These are phyloP conservation scores for Pseudorhombus dupliciocellatus DNA, from an alignment of 2,113 vertebrate species.

Conservation along the genomic window DNA sequence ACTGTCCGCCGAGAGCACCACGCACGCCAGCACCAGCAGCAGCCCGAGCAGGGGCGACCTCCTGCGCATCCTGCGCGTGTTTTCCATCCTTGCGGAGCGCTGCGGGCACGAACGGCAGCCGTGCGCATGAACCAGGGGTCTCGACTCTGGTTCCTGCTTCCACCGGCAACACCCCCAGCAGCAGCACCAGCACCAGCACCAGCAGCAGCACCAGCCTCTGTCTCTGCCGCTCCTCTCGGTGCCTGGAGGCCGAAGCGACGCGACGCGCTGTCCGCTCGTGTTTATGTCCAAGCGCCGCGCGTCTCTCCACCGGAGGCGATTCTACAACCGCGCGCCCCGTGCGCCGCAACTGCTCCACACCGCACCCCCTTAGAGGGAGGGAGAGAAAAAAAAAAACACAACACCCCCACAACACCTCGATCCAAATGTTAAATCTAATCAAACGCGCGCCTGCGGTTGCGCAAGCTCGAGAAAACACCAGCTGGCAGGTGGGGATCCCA, in stretches of 20 bases:
- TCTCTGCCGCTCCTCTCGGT: constrained; percentile 12
- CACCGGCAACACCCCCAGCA: neutral
- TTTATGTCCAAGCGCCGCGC: constrained; percentile 40
- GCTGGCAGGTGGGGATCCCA: constrained; percentile 76
- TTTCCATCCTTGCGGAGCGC: constrained; percentile 63
- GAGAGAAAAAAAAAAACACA: neutral
- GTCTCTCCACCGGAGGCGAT: constrained; percentile 28
- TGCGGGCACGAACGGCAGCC: constrained; percentile 54
- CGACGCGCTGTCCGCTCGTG: constrained; percentile 37
- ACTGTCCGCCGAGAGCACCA: constrained; percentile 79
- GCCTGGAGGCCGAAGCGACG: constrained; percentile 48
- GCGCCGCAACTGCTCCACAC: constrained; percentile 22
- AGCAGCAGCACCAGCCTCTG: too few species aligned
- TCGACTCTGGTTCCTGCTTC: constrained; percentile 18
- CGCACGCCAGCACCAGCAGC: constrained; percentile 43
- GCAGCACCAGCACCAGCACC: too few species aligned
- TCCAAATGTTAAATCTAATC: too few species aligned
- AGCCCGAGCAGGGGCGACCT: constrained; percentile 41
- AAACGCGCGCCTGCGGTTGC: neutral
- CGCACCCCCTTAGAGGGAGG: neutral
- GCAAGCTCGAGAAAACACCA: constrained; percentile 8
- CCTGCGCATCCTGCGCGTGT: constrained; percentile 31
- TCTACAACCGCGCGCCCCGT: constrained; percentile 22
- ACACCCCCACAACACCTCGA: neutral
- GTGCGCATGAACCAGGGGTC: constrained; percentile 60